These are phyloP conservation scores for Anguilla pacifica DNA, from an alignment of 2,797 vertebrate species.

Conservation along the genomic window DNA sequence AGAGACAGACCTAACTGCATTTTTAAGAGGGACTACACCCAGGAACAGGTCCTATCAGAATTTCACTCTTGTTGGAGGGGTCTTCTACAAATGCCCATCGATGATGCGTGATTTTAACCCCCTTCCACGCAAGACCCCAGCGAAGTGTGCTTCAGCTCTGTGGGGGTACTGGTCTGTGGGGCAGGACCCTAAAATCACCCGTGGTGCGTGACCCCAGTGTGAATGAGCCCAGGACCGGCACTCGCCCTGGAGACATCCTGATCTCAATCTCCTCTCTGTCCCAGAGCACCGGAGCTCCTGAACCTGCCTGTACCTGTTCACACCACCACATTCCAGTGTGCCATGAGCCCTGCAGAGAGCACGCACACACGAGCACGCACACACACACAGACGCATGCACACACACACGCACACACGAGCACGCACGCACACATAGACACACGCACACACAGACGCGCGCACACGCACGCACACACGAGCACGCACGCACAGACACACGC, in stretches of 20 bases:
- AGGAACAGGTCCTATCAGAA: background rate
- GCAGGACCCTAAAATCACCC: background rate
- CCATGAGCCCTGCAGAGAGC: background rate
- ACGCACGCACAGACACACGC: background rate
- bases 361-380: background rate
- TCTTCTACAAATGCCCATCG: background rate
- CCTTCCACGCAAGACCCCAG: background rate
- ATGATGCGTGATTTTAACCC: background rate
- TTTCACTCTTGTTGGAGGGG: background rate
- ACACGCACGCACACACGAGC: too few relatives aligned
- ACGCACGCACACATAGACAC: too few relatives aligned
- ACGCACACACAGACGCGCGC: background rate
- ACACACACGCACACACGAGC: too few relatives aligned
- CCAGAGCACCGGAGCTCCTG: background rate
- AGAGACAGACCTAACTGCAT: too few relatives aligned
- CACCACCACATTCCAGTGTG: background rate
- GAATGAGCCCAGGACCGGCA: background rate
- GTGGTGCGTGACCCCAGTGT: background rate
- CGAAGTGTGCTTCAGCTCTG: background rate
- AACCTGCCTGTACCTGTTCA: constrained; percentile 7
- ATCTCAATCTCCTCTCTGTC: background rate
- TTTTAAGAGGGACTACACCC: background rate
- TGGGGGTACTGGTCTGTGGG: background rate
- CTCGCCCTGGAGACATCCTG: background rate
- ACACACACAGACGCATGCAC: too few relatives aligned